Base-by-base conservation (phyloP, 2,113 vertebrate genomes). In the Pica pica region DNA sequence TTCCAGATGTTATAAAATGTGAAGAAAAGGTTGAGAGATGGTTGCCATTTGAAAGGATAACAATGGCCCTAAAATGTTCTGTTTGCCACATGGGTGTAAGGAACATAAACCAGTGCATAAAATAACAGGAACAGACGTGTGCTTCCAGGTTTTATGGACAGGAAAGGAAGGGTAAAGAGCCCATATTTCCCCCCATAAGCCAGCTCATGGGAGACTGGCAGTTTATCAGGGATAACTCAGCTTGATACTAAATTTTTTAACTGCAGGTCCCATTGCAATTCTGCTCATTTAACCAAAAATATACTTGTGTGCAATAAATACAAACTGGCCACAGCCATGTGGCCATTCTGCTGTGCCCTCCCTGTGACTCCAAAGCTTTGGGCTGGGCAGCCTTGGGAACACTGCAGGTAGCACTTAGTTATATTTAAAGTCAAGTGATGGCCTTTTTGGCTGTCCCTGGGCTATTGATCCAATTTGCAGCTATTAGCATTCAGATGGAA, bases 381-480 rank as follows among this genome's bases (percentile, higher is more conserved):
- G 75, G 83, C 20, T 93, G 37, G 55, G 42, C 53, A 60, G 84
- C 30, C 50, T 83, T 52, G 63, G 30, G 84, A 89, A 9, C 71
- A 4, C 18, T 64, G 50, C 76, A 39, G 6, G 1, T 79, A 75
- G 63, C 55, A 49, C 64, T 75, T 30, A 67, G 52, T 74, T 89
- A 57, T 94, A 80, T 79, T 81, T 89, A 85, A 91, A 94, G 67
- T 69, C 85, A 37, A 78, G 24, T 0, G 0, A 37, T 95, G 92
- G 95, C 79, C 82, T 94, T 79, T 84, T 85, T 64, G 86, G 71
- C 27, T 47, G 79, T 89, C 95, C 86, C 94, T 79, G 82, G 87
- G 94, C 94, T 90, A 86, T 69, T 53, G 92, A 94, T 91, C 91
- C 95, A 95, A 97, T 97, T 97, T 97, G 90, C 93, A 91, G 84